Conservation (phyloP, 2,888 invertebrate genomes). For the Carpatolechia fugitivella region DNA sequence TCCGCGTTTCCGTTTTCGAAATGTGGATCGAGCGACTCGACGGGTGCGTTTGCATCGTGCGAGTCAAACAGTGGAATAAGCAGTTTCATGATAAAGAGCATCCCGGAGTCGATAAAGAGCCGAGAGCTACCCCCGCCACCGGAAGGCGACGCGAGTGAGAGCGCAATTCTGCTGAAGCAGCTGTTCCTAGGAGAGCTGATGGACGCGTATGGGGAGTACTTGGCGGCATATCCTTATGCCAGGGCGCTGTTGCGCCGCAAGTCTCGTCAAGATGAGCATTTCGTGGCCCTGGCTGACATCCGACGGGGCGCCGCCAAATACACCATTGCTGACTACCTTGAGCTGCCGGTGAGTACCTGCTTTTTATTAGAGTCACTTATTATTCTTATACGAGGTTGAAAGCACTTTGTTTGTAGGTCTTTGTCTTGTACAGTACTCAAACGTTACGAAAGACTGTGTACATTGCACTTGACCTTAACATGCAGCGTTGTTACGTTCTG, state of each 20-base stretch:
- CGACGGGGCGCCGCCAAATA: constrained; percentile 82
- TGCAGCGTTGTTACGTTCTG: constrained; percentile 32
- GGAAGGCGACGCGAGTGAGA: constrained; percentile 56
- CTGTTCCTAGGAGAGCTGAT: constrained; percentile 83
- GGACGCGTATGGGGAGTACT: constrained; percentile 83
- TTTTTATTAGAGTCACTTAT: background rate
- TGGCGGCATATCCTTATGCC: constrained; percentile 80
- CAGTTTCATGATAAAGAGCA: constrained; percentile 57
- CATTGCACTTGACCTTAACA: constrained; percentile 55
- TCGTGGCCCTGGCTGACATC: constrained; percentile 82
- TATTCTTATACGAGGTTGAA: constrained; percentile 1
- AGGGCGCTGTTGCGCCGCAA: constrained; percentile 81
- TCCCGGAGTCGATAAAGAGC: constrained; percentile 58
- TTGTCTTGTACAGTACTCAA: constrained; percentile 16
- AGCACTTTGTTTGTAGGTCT: constrained; percentile 1
- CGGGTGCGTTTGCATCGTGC: constrained; percentile 68
- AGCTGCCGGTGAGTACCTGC: constrained; percentile 82
- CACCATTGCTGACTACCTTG: constrained; percentile 81
- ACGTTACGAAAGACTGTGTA: constrained; percentile 43
- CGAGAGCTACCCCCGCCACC: constrained; percentile 66
- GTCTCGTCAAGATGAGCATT: constrained; percentile 81
- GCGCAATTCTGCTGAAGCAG: constrained; percentile 72
- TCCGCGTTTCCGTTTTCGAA: constrained; percentile 75
- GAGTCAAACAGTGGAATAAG: constrained; percentile 72
- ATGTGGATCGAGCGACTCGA: constrained; percentile 72